phyloP scores from a whole-genome alignment of 1,140 invertebrate species.

The Calliphora vicina region DNA sequence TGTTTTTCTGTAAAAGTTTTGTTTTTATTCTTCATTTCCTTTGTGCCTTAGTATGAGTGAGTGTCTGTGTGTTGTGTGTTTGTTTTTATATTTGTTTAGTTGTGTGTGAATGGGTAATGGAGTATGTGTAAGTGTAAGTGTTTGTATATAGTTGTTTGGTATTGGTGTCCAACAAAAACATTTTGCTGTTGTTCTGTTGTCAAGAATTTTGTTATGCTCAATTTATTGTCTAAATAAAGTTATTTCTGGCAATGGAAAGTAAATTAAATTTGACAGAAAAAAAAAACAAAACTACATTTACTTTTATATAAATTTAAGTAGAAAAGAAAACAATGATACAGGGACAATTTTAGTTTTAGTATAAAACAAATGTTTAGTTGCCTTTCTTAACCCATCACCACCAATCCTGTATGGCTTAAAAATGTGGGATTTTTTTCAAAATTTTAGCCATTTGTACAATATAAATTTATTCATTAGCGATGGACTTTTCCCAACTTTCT shows the following conservation, averaged over 20 bases:
- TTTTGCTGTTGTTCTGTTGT: background rate
- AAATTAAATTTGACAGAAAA: background rate
- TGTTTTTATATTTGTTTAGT: too few relatives aligned
- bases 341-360: too few relatives aligned
- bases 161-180: background rate
- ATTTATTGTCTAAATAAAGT: constrained; percentile 30
- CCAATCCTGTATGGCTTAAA: too few relatives aligned
- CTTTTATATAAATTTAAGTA: background rate
- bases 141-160: background rate
- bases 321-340: background rate
- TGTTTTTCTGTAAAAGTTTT: constrained; percentile 18
- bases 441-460: too few relatives aligned
- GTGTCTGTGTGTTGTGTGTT: too few relatives aligned
- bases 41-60: background rate
- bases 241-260: background rate
- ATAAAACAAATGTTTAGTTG: too few relatives aligned
- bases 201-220: constrained; percentile 26
- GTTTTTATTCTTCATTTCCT: background rate
- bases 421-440: too few relatives aligned
- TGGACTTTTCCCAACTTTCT: too few relatives aligned
- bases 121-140: too few relatives aligned
- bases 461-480: too few relatives aligned
- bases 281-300: background rate
- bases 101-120: too few relatives aligned
- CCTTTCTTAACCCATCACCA: too few relatives aligned